Percentiles rank a stretch among this genome's conserved stretches.
Conservation (phyloP, 2,113 vertebrate genomes). For the Larimichthys polyactis region DNA sequence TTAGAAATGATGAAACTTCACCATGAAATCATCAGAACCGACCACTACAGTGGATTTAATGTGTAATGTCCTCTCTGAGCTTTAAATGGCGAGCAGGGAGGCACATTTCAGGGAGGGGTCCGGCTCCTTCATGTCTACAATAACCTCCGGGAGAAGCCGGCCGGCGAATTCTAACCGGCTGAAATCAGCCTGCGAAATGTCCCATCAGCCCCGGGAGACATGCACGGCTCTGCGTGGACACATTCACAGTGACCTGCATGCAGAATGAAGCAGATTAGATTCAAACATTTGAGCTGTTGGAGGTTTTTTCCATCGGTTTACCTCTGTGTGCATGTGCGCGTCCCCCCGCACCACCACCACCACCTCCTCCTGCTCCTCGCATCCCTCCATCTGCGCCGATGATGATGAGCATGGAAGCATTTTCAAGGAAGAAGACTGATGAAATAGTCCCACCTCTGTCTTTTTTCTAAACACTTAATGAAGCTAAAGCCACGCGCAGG, state of each 20-base stretch:
- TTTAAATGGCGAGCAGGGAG: slow-evolving; percentile 28
- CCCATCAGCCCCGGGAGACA: background rate
- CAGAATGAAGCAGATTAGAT: accelerated
- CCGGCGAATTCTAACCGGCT: slow-evolving; percentile 14
- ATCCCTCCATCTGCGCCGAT: slow-evolving; percentile 80
- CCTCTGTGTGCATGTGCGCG: slow-evolving; percentile 78
- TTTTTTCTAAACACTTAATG: background rate
- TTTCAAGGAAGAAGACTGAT: background rate
- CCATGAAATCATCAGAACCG: background rate
- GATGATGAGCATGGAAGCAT: slow-evolving; percentile 78
- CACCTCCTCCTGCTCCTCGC: slow-evolving; percentile 44
- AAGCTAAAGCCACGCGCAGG: too few relatives aligned
- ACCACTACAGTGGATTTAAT: accelerated
- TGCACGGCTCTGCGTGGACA: accelerated
- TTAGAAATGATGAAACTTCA: background rate
- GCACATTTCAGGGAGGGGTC: slow-evolving; percentile 73
- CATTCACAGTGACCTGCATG: background rate
- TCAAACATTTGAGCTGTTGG: too few relatives aligned
- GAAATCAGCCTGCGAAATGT: background rate
- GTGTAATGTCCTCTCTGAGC: background rate
- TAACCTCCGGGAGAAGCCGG: slow-evolving; percentile 53
- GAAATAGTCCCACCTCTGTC: background rate
- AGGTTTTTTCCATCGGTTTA: slow-evolving; percentile 49
- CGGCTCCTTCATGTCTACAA: slow-evolving; percentile 46
- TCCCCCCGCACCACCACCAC: slow-evolving; percentile 19